phyloP scores from a whole-genome alignment of 2,113 vertebrate genomes.

The Lophura nycthemera region DNA sequence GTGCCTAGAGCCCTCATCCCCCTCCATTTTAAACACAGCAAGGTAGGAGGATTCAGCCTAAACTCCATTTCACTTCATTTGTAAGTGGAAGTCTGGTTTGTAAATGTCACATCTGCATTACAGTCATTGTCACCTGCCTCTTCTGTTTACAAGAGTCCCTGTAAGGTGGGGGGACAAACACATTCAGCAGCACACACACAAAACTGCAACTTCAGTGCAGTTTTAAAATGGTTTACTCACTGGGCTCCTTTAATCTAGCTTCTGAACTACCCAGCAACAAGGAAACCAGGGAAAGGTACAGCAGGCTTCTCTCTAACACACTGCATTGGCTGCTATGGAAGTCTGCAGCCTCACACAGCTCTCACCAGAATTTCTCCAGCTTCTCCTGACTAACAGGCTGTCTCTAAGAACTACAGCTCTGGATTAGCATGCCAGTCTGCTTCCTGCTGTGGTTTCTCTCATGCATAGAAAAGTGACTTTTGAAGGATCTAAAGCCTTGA shows the following conservation, averaged over 20 bases:
- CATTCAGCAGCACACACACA: background rate
- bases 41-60: background rate
- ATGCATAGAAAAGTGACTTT: background rate
- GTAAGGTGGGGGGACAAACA: background rate
- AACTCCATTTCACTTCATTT: background rate
- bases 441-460: background rate
- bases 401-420: background rate
- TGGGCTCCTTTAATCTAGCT: background rate
- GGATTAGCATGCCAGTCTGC: background rate
- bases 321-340: accelerated
- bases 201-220: background rate
- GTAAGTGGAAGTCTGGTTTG: background rate
- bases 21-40: background rate
- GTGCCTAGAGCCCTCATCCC: background rate
- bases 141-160: background rate
- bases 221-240: background rate
- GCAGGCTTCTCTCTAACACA: background rate
- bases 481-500: background rate
- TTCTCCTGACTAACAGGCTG: background rate
- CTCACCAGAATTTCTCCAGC: background rate
- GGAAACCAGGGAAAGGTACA: background rate
- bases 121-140: accelerated
- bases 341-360: background rate
- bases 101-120: background rate
- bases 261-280: background rate